Conservation (phyloP, 2,113 vertebrate genomes). For the Apeltes quadracus region DNA sequence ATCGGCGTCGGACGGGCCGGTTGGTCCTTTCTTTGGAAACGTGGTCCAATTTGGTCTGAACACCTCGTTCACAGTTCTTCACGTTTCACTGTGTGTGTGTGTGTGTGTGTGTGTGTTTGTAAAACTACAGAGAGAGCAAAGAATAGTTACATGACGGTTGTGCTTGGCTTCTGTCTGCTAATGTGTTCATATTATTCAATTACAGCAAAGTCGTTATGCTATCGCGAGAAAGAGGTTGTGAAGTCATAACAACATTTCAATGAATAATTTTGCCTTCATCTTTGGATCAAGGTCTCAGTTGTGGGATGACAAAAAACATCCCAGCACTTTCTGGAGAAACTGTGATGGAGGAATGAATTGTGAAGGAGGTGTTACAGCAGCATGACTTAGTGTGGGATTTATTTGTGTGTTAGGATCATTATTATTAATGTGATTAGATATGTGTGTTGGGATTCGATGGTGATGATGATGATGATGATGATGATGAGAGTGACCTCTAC, state of each 20-base stretch:
- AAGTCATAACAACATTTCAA: not conserved
- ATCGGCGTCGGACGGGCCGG: not conserved
- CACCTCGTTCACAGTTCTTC: not conserved
- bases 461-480: not conserved
- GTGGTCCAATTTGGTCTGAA: not conserved
- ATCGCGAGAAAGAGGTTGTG: not conserved
- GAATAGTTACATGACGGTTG: not conserved
- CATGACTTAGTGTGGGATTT: not conserved
- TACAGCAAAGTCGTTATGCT: not conserved
- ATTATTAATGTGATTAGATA: constrained; percentile 1
- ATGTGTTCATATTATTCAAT: not conserved
- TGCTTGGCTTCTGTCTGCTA: not conserved
- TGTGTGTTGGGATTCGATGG: not conserved
- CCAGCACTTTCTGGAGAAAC: not conserved
- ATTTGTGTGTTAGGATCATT: constrained; percentile 13
- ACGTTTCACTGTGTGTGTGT: not conserved
- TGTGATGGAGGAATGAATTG: not conserved
- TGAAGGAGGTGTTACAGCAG: constrained; percentile 7
- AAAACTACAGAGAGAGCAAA: not conserved
- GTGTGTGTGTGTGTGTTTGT: not conserved
- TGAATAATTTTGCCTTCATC: not conserved
- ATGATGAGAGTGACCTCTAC: not conserved
- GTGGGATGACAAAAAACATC: not conserved
- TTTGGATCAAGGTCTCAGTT: not conserved
- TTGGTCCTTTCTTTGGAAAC: not conserved